These are phyloP conservation scores for Toxotes lorentzi DNA, from an alignment of 2,797 vertebrate species.

Conservation along the genomic window DNA sequence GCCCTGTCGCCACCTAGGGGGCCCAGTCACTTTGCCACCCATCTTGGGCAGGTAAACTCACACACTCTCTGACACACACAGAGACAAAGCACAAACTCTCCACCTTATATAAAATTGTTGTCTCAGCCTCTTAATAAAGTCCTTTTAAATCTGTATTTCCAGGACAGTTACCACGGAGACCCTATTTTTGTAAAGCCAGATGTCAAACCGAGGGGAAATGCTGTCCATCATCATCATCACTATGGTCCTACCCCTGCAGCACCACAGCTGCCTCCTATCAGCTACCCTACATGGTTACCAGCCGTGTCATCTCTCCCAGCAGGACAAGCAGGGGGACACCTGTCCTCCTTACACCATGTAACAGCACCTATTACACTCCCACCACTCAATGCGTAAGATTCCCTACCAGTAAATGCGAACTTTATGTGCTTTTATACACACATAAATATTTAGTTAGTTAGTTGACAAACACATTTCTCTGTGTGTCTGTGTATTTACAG, in stretches of 20 bases:
- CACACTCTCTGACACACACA: background rate
- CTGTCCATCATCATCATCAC: conserved; percentile 89
- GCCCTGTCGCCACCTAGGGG: conserved; percentile 31
- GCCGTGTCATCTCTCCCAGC: conserved; percentile 53
- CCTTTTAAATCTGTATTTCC: conserved; percentile 23
- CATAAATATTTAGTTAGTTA: background rate
- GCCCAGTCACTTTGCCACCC: conserved; percentile 20
- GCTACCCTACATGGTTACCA: conserved; percentile 76
- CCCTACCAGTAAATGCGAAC: background rate
- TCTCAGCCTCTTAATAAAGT: background rate
- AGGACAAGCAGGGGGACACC: conserved; percentile 67
- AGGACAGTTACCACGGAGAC: conserved; percentile 71
- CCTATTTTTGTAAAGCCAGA: conserved; percentile 68
- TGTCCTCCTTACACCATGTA: conserved; percentile 61
- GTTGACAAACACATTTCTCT: background rate
- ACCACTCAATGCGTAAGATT: conserved; percentile 75
- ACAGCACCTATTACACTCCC: conserved; percentile 68
- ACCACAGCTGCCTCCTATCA: conserved; percentile 64
- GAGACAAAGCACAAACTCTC: background rate
- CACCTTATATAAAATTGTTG: background rate
- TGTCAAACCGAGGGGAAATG: conserved; percentile 69
- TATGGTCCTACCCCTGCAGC: conserved; percentile 69
- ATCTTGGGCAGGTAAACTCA: conserved; percentile 56
- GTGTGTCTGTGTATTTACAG: conserved; percentile 2
- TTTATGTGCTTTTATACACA: background rate